Base-by-base conservation (phyloP, 37 sponge, comb jelly and placozoan genomes). In the Geodia barretti region DNA sequence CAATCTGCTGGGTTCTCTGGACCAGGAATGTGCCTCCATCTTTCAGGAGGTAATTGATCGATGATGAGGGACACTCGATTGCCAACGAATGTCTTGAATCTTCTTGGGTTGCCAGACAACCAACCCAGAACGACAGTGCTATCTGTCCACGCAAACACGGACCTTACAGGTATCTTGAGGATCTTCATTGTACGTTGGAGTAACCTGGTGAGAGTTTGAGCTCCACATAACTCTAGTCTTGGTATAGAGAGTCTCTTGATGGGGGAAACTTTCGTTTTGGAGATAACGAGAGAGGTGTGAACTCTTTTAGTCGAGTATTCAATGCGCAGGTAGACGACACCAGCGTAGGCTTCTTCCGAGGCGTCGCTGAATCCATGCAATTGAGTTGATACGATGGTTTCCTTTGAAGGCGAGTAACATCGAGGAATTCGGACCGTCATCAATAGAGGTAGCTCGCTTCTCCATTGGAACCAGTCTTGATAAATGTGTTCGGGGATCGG, bases 281-380 rank as follows among this genome's bases (percentile, higher is more conserved):
- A n/a, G n/a, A n/a, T n/a, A n/a, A n/a, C n/a, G n/a, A n/a, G n/a
- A n/a, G n/a, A n/a, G n/a, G n/a, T n/a, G 54, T 47, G 54, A 47
- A 47, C 14, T 47, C 54, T 47, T 47, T 47, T 47, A 47, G 54
- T 47, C 14, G 54, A 47, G 54, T 47, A 47, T 47, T 47, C 72
- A 39, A 37, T 8, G 31, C 72, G 40, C 3, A 77, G 3, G 39
- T 77, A 77, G 23, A 62, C 77, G 11, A 77, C 77, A 33, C 39
- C 79, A 42, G 79, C 79, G 25, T 67, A 79, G 54, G 79, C 79
- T 39, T 79, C 68, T 28, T 67, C 68, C 23, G 79, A 67, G 30
- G 82, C 82, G 33, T 81, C 74, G 41, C 82, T 81, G 35, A 81
- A 81, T 38, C 74, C 82, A 37, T 81, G 82, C 41, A 64, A 31